Conservation (phyloP, 2,888 invertebrate species). For the Synanthedon vespiformis region DNA sequence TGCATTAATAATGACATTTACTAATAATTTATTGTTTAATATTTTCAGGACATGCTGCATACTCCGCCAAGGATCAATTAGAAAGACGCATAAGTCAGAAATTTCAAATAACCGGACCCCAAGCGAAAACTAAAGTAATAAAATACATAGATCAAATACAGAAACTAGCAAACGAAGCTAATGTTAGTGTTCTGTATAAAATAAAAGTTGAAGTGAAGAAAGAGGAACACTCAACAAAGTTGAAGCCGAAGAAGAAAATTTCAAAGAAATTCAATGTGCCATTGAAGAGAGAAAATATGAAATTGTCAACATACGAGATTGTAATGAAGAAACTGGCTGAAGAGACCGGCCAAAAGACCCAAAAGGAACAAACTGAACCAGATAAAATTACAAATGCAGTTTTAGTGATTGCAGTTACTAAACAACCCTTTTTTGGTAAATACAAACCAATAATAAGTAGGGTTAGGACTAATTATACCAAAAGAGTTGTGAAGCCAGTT, state of each 20-base stretch:
- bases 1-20: too few species aligned
- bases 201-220: constrained; percentile 34
- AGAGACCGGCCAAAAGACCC: constrained; percentile 16
- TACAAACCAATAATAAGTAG: constrained; percentile 41
- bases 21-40: not conserved
- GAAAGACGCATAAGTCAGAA: constrained; percentile 2
- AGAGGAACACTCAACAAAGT: constrained; percentile 15
- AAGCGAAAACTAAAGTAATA: constrained; percentile 28
- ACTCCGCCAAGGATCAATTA: not conserved
- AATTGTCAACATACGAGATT: constrained; percentile 47
- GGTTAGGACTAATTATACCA: constrained; percentile 35
- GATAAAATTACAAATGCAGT: constrained; percentile 21
- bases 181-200: constrained; percentile 35
- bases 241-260: constrained; percentile 18
- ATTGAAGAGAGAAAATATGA: constrained; percentile 52
- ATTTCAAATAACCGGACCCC: constrained; percentile 33
- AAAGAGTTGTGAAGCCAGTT: constrained; percentile 35
- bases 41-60: not conserved
- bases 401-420: constrained; percentile 17
- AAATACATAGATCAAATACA: constrained; percentile 36
- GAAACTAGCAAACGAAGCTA: constrained; percentile 29
- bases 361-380: constrained; percentile 12
- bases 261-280: constrained; percentile 52
- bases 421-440: constrained; percentile 28
- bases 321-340: constrained; percentile 40